Percentiles rank a stretch among this genome's conserved stretches.
phyloP scores from a whole-genome alignment of 2,797 vertebrate species.

The Buphagus erythrorhynchus region DNA sequence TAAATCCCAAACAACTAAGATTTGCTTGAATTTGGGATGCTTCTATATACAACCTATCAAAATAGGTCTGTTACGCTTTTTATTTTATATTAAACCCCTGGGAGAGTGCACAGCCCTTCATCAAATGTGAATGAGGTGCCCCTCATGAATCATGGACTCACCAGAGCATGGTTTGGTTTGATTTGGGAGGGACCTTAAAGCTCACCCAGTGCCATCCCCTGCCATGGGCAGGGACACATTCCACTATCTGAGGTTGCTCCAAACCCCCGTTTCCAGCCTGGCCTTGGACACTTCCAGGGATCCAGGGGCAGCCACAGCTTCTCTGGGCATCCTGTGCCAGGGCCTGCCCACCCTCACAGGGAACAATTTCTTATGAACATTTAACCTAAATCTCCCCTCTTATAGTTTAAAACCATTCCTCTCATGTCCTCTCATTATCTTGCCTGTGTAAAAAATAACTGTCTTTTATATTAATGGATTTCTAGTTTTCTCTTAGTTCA shows the following conservation, averaged over 20 bases:
- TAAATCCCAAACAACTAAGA: not conserved
- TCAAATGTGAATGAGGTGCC: not conserved
- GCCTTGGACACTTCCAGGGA: accelerated
- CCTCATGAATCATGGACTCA: not conserved
- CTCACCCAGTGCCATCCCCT: no score
- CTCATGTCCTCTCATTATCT: not conserved
- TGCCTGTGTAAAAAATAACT: not conserved
- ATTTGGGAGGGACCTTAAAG: not conserved
- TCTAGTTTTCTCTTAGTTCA: not conserved
- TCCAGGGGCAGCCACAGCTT: not conserved
- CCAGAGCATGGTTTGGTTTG: not conserved
- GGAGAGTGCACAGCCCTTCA: not conserved
- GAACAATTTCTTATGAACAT: not conserved
- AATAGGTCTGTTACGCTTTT: not conserved
- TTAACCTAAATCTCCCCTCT: not conserved
- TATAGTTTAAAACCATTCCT: not conserved
- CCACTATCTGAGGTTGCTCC: accelerated
- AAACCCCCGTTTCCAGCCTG: accelerated
- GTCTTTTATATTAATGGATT: not conserved
- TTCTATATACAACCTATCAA: not conserved
- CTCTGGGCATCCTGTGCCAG: not conserved
- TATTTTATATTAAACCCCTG: not conserved
- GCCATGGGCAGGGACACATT: not conserved
- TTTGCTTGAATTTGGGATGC: not conserved
- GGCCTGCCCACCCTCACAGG: not conserved